phyloP scores from a whole-genome alignment of 2,113 vertebrate genomes.

The Vimba vimba region DNA sequence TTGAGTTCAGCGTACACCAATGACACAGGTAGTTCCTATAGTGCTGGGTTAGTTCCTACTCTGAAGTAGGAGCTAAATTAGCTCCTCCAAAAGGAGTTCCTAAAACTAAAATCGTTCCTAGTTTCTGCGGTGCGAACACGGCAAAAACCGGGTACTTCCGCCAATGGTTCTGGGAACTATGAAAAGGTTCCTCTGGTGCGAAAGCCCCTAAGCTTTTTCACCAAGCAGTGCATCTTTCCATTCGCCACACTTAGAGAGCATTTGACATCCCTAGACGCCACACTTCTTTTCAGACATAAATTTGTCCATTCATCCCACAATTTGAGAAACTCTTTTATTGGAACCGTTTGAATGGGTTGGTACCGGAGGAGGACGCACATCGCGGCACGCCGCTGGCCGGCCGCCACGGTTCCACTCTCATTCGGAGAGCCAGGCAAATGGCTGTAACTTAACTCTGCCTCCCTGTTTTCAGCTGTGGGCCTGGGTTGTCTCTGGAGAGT shows the following conservation, averaged over 20 bases:
- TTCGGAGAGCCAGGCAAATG: constrained; percentile 39
- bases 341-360: neutral
- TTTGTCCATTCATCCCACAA: constrained; percentile 9
- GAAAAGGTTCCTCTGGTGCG: neutral
- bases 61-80: too few relatives aligned
- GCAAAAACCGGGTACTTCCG: neutral
- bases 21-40: too few relatives aligned
- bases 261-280: neutral
- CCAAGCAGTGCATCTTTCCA: neutral
- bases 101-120: neutral
- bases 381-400: neutral
- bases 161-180: neutral
- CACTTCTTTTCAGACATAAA: constrained; percentile 10
- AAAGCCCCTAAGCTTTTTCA: neutral
- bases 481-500: constrained; percentile 42
- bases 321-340: constrained; percentile 2
- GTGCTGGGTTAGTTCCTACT: too few relatives aligned
- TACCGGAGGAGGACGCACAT: neutral
- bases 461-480: constrained; percentile 39
- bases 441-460: constrained; percentile 47
- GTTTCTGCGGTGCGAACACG: neutral
- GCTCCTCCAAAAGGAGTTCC: too few relatives aligned
- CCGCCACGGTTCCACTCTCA: constrained; percentile 19
- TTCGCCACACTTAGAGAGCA: neutral
- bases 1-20: too few relatives aligned